These are phyloP conservation scores for Rhinoderma darwinii DNA, from an alignment of 2,113 vertebrate species.

Conservation along the genomic window DNA sequence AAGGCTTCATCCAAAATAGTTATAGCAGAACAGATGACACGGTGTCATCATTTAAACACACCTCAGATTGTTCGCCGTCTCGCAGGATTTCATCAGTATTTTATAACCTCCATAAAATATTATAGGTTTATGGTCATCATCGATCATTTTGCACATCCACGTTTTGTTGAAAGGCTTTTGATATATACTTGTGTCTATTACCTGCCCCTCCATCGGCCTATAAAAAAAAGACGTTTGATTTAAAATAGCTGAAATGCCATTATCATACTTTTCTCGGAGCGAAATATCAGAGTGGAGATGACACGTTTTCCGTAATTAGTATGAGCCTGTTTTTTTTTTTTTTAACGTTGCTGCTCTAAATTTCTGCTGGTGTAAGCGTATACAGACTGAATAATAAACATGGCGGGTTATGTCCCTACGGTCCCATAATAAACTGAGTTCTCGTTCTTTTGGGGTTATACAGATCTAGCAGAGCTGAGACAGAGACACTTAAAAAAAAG, in stretches of 20 bases:
- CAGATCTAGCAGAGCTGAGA: neutral
- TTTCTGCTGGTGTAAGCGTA: neutral
- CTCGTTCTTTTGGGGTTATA: neutral
- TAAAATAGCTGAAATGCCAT: constrained; percentile 29
- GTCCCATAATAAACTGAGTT: neutral
- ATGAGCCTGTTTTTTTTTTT: neutral
- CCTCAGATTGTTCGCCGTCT: constrained; percentile 19
- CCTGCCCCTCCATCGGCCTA: neutral
- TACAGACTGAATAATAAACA: neutral
- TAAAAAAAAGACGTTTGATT: constrained; percentile 16
- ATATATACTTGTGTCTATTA: constrained; percentile 35
- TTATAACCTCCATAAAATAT: constrained; percentile 49
- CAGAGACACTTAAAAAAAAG: neutral
- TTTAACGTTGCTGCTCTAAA: neutral
- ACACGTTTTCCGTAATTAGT: neutral
- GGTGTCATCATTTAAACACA: constrained; percentile 25
- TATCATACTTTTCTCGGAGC: constrained; percentile 15
- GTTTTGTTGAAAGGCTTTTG: constrained; percentile 5
- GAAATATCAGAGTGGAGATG: neutral
- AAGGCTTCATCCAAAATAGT: constrained; percentile 48
- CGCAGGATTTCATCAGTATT: constrained; percentile 17
- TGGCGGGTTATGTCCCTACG: neutral
- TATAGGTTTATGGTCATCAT: constrained; percentile 11
- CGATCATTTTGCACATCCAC: constrained; percentile 41
- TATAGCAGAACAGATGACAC: constrained; percentile 32